These are phyloP conservation scores for Aproaerema taeniolella DNA, from an alignment of 2,888 invertebrate species.

Conservation along the genomic window DNA sequence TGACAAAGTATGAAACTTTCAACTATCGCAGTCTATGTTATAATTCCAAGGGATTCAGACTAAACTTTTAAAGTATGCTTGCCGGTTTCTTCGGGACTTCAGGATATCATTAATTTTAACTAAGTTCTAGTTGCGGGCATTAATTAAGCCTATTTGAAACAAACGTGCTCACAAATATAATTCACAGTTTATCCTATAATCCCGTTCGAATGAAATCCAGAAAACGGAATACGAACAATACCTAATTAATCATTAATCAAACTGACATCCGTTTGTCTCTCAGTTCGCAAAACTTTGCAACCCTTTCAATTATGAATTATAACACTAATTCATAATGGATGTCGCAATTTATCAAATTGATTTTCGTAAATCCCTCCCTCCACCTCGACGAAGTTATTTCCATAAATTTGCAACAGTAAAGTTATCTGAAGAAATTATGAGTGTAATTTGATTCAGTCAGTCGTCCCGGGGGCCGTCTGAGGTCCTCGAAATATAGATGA, in stretches of 20 bases:
- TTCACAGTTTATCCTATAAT: constrained; percentile 21
- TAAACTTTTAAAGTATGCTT: too few species aligned
- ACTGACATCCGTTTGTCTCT: constrained; percentile 68
- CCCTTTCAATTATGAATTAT: constrained; percentile 75
- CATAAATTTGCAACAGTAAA: constrained; percentile 60
- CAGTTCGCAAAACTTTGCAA: constrained; percentile 52
- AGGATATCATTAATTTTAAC: constrained; percentile 7
- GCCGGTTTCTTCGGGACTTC: too few species aligned
- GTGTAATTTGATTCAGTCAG: constrained; percentile 55
- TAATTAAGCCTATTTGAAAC: constrained; percentile 3
- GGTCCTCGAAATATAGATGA: constrained; percentile 22
- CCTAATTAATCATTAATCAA: constrained; percentile 70
- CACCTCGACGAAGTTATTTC: constrained; percentile 47
- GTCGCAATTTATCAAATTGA: constrained; percentile 72
- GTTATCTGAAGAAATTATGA: constrained; percentile 62
- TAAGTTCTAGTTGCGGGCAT: constrained; percentile 1
- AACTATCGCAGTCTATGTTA: too few species aligned
- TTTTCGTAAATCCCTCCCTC: constrained; percentile 54
- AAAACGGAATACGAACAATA: constrained; percentile 63
- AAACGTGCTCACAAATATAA: constrained; percentile 8
- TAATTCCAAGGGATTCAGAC: too few species aligned
- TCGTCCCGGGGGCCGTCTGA: constrained; percentile 21
- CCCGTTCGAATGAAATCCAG: constrained; percentile 32
- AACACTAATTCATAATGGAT: constrained; percentile 71
- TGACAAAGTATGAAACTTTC: too few species aligned